Base-by-base conservation (phyloP, 1,140 invertebrate species). In the Pseudomyrmex pallidus region DNA sequence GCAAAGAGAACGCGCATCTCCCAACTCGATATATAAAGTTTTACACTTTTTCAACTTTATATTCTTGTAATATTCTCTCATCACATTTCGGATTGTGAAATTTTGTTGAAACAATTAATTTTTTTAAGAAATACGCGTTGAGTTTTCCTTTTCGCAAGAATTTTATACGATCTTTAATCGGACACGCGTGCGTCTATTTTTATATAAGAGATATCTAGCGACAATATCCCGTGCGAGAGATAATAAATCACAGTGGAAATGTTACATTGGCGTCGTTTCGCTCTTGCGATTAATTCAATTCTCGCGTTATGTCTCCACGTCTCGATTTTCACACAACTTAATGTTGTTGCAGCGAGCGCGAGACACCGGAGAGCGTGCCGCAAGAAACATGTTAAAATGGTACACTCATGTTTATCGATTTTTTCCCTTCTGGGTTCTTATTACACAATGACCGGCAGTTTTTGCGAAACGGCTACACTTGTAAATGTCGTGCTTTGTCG, bases 401-500 rank as follows among this genome's bases (percentile, higher is more conserved):
- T 66, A 7, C 15, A 68, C 57, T 46, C 52, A 78, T 78, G 63
- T 59, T 78, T 78, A 70, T 68, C 59, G 56, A 70, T 57, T 70
- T 57, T 70, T 78, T 78, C 15, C 44, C 68, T 56, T n/a, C n/a
- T 22, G 46, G 2, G 54, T 25, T 52, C 3, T 52, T 68, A 50
- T 52, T 68, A 50, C 64, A 70, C 54, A 78, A 59, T 64, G 76
- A 63, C 64, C 56, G 52, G 46, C 59, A 50, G 76, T 70, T 78
- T 78, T 78, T 78, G 52, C 52, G 52, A 59, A 78, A 78, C 35
- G 7, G 10, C 64, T 64, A 44, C 35, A 52, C 63, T 70, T 70
- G 52, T 78, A 57, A 68, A 78, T 44, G 64, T 78, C 44, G 35
- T 57, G 76, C 54, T 78, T 78, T 78, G 76, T 78, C 76, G 64